A percentile compares a stretch with the other conserved stretches of the same genome.
Conservation (phyloP, 53 echinoderm and acorn worm species). For the Arbacia lixula region DNA sequence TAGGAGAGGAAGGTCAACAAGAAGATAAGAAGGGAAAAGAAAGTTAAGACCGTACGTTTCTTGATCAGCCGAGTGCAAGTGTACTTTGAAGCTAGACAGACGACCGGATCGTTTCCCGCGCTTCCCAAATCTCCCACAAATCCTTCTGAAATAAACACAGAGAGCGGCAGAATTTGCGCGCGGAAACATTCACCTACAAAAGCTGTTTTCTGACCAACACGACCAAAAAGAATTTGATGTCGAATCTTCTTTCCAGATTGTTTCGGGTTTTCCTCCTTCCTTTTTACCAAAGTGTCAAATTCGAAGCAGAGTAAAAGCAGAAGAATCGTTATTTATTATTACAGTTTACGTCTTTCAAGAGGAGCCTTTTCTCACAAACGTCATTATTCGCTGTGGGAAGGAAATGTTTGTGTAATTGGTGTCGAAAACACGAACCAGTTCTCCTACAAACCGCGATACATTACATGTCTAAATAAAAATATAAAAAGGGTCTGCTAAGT, state of each 20-base stretch:
- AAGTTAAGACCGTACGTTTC: no score
- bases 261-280: background rate
- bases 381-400: constrained; percentile 32
- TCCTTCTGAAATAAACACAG: constrained; percentile 41
- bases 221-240: constrained; percentile 6
- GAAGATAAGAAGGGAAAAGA: no score
- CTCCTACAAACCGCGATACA: no score
- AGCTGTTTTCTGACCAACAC: constrained; percentile 22
- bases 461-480: no score
- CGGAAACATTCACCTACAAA: constrained; percentile 18
- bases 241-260: constrained; percentile 27
- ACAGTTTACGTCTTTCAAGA: background rate
- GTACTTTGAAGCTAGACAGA: constrained; percentile 42
- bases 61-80: constrained; percentile 8
- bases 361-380: constrained; percentile 13
- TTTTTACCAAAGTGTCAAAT: constrained; percentile 28
- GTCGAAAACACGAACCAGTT: no score
- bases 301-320: constrained; percentile 9
- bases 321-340: constrained; percentile 31
- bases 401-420: constrained; percentile 34
- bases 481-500: no score
- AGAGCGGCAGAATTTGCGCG: constrained; percentile 21
- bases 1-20: no score
- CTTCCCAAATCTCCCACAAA: constrained; percentile 27
- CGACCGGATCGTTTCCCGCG: constrained; percentile 38